phyloP scores from a whole-genome alignment of 2,113 vertebrate genomes.

The Hippocampus mohnikei region DNA sequence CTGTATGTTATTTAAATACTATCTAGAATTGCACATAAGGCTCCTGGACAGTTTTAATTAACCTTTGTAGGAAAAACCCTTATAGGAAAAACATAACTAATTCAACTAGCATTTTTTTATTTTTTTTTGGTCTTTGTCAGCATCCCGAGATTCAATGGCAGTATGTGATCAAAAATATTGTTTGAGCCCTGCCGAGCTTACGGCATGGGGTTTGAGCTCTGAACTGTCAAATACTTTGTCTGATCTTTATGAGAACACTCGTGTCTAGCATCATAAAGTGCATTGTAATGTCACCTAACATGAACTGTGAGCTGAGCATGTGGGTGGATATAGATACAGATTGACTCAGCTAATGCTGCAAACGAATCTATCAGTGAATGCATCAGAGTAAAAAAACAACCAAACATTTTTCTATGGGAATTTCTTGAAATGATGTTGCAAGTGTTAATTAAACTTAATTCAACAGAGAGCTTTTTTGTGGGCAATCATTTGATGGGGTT shows the following conservation, averaged over 20 bases:
- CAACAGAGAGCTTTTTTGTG: conserved; percentile 15
- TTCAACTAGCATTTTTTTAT: not conserved
- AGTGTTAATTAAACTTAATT: conserved; percentile 51
- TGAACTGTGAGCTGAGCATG: conserved; percentile 21
- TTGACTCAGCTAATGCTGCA: conserved; percentile 6
- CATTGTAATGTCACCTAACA: conserved; percentile 44
- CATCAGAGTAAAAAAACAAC: conserved; percentile 24
- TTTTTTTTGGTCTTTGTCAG: not conserved
- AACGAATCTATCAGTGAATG: conserved; percentile 21
- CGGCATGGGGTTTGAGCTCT: not conserved
- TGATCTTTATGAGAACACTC: conserved; percentile 17
- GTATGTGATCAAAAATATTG: not conserved
- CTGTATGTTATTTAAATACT: not conserved
- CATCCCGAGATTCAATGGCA: conserved; percentile 5
- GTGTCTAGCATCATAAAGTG: conserved; percentile 40
- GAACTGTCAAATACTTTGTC: not conserved
- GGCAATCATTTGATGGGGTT: conserved; percentile 8
- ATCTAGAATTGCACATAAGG: conserved; percentile 12
- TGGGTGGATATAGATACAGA: conserved; percentile 3
- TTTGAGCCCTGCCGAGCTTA: not conserved
- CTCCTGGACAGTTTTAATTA: conserved; percentile 6
- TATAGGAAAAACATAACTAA: not conserved
- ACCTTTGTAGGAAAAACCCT: not conserved
- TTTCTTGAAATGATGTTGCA: conserved; percentile 55
- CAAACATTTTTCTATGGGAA: conserved; percentile 50